Base-by-base conservation (phyloP, 2,113 vertebrate genomes). In the Periophthalmus modestus region DNA sequence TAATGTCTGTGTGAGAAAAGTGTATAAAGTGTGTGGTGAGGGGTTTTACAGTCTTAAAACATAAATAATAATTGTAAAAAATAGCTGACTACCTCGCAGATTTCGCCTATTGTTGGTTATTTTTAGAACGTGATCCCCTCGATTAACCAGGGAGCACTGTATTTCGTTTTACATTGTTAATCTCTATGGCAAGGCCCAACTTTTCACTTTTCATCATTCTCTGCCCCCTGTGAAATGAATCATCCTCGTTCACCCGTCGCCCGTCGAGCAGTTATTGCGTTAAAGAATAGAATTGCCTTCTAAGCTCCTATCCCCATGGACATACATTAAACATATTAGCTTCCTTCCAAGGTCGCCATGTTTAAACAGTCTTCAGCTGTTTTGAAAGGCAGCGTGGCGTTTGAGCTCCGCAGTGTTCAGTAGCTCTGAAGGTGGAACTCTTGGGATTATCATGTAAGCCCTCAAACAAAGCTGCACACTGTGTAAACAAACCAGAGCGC, bases 401-500 rank as follows among this genome's bases (percentile, higher is more conserved):
- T 52, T 47, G 43, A 79, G 76, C 66, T 12, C n/a, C 18, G 80
- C 73, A 43, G 70, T 19, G 50, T 80, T 80, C 85, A 80, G 83
- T 81, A 87, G 88, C 89, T 87, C 54, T 14, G 46, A 86, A 85
- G 82, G 78, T 43, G 78, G 83, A 87, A 86, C 81, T 83, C 77
- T 79, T 71, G 18, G 77, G 89, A 92, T 91, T 82, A 92, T 84
- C 75, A 78, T 81, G 81, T 87, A 85, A 91, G 77, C 74, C 80
- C 78, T 89, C 79, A 76, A 92, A 89, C 91, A 88, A 88, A 89
- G 87, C 89, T 81, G 74, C 86, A 85, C 80, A 81, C 86, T 79
- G 78, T 74, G 82, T 75, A 90, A 89, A 91, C 82, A 93, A 92
- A 85, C 82, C 57, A 48, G 65, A 63, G 78, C 73, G 82, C 81